Base-by-base conservation (phyloP, 1,140 invertebrate species). In the Hycleus cichorii region DNA sequence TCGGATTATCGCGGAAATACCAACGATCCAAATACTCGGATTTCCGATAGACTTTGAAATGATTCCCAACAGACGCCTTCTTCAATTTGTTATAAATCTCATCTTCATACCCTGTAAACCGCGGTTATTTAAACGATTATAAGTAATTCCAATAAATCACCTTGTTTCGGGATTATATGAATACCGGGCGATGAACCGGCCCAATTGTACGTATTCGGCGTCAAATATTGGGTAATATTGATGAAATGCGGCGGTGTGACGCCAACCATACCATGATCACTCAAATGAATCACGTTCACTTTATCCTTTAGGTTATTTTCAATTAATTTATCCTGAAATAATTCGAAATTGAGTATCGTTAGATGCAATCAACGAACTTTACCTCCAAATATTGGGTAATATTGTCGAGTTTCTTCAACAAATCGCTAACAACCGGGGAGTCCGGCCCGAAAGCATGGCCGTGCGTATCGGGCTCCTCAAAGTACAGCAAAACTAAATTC, bases 191-290 rank as follows among this genome's bases (percentile, higher is more conserved):
- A 74, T 1, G 70, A 68, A 3, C 76, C 77, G 47, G 74, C 68
- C 45, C 72, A 66, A 46, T 63, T 67, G 63, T 82, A 86, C 11
- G 77, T 75, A 18, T 61, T 63, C 39, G 71, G 65, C 43, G 77
- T 73, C 10, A 86, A 68, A 63, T 79, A 79, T 38, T 80, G 68
- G 26, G 79, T 78, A 24, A 87, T 72, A 68, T 86, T 77, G 55
- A 88, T 81, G 57, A 83, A 75, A 59, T 75, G 69, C 38, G 78
- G 71, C 45, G 70, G 62, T 4, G 71, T 76, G 2, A 84, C 76
- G 26, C 73, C 69, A 1, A 78, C 65, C 83, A 89, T 88, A 10
- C 89, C 88, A 74, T 90, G 88, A 73, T 90, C 89, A 69, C 85
- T 87, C 2, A 88, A 71, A 45, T 90, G 75, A 56, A 90, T 78